Conservation (phyloP, 2,797 vertebrate species). For the Hoplostethus mediterraneus region DNA sequence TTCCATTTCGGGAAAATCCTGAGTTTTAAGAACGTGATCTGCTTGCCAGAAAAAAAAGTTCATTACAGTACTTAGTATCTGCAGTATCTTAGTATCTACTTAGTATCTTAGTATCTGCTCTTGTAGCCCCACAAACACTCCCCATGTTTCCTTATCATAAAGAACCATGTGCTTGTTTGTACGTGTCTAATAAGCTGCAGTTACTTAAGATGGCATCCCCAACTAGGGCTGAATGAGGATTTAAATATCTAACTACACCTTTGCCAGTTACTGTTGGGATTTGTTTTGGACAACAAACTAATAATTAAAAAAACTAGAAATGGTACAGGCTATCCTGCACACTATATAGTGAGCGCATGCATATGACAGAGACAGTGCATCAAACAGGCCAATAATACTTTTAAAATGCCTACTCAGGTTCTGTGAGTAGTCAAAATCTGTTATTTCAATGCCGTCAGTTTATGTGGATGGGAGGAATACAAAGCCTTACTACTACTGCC, state of each 20-base stretch:
- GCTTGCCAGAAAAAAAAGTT: not conserved
- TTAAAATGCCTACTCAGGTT: too few species aligned
- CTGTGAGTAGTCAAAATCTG: too few species aligned
- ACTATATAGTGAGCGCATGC: too few species aligned
- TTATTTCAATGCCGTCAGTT: too few species aligned
- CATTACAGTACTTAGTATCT: not conserved
- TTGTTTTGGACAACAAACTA: too few species aligned
- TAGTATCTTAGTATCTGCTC: not conserved
- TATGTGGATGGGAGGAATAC: not conserved
- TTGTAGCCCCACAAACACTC: not conserved
- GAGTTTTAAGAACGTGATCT: not conserved
- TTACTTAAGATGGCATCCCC: not conserved
- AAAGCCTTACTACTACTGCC: not conserved
- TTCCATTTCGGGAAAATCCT: not conserved
- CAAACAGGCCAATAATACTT: too few species aligned
- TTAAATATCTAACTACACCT: not conserved
- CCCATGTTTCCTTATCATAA: constrained; percentile 15
- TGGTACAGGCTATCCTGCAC: too few species aligned
- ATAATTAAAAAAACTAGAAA: too few species aligned
- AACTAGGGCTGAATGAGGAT: not conserved
- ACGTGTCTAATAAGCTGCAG: not conserved
- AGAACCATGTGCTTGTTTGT: not conserved
- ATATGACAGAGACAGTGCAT: too few species aligned
- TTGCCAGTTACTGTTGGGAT: too few species aligned
- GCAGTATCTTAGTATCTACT: too few species aligned